These are phyloP conservation scores for Ophioderma brevispina DNA, from an alignment of 35 echinoderm and acorn worm genomes.

Conservation along the genomic window DNA sequence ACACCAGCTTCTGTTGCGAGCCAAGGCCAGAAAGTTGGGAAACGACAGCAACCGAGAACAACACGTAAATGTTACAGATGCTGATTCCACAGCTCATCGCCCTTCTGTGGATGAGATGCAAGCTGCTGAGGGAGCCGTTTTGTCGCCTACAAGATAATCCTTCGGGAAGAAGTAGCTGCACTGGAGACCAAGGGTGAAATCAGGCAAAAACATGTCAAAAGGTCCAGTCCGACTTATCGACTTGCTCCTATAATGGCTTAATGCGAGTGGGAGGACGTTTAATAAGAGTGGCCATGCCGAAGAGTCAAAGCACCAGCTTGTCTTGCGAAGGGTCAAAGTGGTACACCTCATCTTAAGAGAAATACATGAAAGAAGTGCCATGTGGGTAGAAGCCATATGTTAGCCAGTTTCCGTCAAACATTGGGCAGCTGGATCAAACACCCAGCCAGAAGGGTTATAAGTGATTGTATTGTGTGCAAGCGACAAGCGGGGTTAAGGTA, in stretches of 20 bases:
- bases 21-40: too few species aligned
- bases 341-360: conserved; percentile 43
- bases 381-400: conserved; percentile 37
- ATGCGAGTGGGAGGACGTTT: conserved; percentile 11
- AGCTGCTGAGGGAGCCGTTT: not conserved
- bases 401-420: conserved; percentile 40
- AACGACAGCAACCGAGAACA: too few species aligned
- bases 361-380: conserved; percentile 42
- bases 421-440: conserved; percentile 31
- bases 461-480: conserved; percentile 10
- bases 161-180: not conserved
- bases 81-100: too few species aligned
- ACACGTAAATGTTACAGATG: too few species aligned
- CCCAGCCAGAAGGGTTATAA: not conserved
- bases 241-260: conserved; percentile 14
- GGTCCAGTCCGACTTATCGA: not conserved
- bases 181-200: not conserved
- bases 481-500: not conserved
- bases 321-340: conserved; percentile 54
- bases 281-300: conserved; percentile 22
- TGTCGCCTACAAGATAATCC: not conserved
- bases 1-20: not conserved
- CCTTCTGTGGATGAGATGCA: not conserved
- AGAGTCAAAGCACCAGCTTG: conserved; percentile 34
- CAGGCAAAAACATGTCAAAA: not conserved